These are phyloP conservation scores for Bombus superbus DNA, from an alignment of 1,140 invertebrate species.

Conservation along the genomic window DNA sequence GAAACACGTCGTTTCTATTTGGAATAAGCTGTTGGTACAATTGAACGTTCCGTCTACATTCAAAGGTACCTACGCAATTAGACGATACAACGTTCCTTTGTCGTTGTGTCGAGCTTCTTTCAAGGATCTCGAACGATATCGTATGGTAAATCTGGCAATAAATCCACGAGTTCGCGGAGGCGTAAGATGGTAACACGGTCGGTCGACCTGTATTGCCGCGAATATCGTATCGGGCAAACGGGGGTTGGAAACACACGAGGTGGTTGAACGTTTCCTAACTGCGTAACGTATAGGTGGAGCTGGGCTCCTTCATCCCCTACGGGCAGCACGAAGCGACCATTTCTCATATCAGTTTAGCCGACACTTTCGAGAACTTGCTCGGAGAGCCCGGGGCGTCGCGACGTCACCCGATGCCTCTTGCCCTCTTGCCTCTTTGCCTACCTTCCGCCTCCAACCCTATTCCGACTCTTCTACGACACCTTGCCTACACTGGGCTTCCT, in stretches of 20 bases:
- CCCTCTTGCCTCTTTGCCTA: slow-evolving; percentile 58
- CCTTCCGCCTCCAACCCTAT: slow-evolving; percentile 41
- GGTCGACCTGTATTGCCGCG: slow-evolving; percentile 60
- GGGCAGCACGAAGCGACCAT: slow-evolving; percentile 81
- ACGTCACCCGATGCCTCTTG: slow-evolving; percentile 77
- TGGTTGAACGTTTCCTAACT: slow-evolving; percentile 71
- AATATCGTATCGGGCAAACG: slow-evolving; percentile 66
- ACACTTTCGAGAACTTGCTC: slow-evolving; percentile 81
- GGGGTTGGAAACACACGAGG: slow-evolving; percentile 66
- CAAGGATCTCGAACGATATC: background rate
- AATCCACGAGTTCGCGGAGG: slow-evolving; percentile 20
- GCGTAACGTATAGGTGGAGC: slow-evolving; percentile 77
- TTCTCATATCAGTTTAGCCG: slow-evolving; percentile 82
- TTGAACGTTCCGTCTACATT: background rate
- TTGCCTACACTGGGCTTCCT: slow-evolving; percentile 38
- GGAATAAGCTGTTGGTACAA: background rate
- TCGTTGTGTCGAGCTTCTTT: background rate
- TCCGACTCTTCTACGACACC: slow-evolving; percentile 56
- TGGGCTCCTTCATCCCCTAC: slow-evolving; percentile 75
- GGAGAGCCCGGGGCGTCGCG: slow-evolving; percentile 74
- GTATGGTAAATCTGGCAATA: background rate
- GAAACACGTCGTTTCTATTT: background rate
- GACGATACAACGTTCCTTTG: background rate
- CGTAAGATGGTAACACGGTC: slow-evolving; percentile 45
- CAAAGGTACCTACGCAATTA: background rate